Base-by-base conservation (phyloP, 2,888 invertebrate genomes). In the Melanotus villosus region DNA sequence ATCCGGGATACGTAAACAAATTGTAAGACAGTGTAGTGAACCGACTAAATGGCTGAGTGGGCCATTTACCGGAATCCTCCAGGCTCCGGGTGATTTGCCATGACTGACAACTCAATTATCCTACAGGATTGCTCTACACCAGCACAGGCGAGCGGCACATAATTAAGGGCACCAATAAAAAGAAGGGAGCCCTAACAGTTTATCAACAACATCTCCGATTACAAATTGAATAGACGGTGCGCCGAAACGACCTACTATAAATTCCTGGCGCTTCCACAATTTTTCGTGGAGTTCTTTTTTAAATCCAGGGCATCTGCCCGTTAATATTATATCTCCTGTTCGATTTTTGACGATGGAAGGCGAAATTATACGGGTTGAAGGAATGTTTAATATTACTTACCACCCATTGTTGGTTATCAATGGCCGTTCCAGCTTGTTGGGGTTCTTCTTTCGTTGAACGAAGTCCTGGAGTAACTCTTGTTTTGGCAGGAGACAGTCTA, bases 401-500 rank as follows among this genome's bases (percentile, higher is more conserved):
- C 82, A 83, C 83, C 85, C 84, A 84, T 68, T 84, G 84, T 59
- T 82, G 82, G 68, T 81, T 80, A 57, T 84, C 84, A 56, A 84
- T 77, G 76, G 77, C 78, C 58, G 83, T 79, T 58, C 80, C 80
- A 50, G 80, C 73, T 70, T 78, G 80, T 75, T 78, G 81, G 43
- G 80, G 80, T 75, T 82, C 81, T 47, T 82, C 81, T 75, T 79
- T 80, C 69, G 79, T 78, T 77, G 80, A 79, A 59, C 80, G 73
- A 66, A 75, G 72, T 58, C 80, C 82, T 50, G 80, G 79, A 41
- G 81, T 80, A 43, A 82, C 77, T 77, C 88, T 87, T 85, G 87
- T 87, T 73, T 87, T 87, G 78, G 87, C 87, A 86, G 88, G 74
- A 86, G 87, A 83, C 41, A 83, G 74, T 59, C 83, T 78, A 73